Base-by-base conservation (phyloP, 1,140 invertebrate species). In the Drosophila lacertosa region DNA sequence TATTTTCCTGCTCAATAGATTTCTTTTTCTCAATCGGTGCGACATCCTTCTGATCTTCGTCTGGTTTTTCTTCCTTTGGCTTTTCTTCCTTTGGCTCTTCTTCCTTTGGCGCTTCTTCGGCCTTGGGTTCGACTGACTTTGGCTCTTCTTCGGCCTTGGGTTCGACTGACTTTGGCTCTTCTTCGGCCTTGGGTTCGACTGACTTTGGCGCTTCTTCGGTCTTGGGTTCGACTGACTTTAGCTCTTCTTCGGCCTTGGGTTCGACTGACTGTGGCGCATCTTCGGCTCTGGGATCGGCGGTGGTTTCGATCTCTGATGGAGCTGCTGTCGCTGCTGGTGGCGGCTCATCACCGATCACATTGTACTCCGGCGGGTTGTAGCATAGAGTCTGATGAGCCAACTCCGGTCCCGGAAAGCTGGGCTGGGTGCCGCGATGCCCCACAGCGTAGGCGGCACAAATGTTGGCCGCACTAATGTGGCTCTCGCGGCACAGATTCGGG, bases 361-460 rank as follows among this genome's bases (percentile, higher is more conserved):
- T 45, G 4, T 42, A 82, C 0, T 40, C 33, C 3, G 78, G 78
- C 0, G 18, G 5, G 2, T 3, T 6, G 1, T 3, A 2, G 37
- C 79, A 71, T 0, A 82, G 29, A 33, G 66, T 22, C 3, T 44
- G 10, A 4, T 42, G 59, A 0, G 62, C 64, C 4, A 24, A 10
- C 0, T 59, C 44, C 3, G 10, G 32, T 0, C 69, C 55, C 4
- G 88, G 88, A 37, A 90, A 90, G 66, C 89, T 90, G 4, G 93
- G 93, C 92, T 99, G 98, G 1, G 97, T 98, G 29, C 98, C 98
- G 76, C 93, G 92, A 64, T 92, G 93, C n/a, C 94, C 93, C 15
- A 98, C 96, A 26, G 95, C 96, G 16, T 94, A 89, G 1, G 95
- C 93, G 2, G 97, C 97, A 42, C 97, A 92, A 42, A 92, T 82